Conservation (phyloP, 2,888 invertebrate species). For the Perdita meconis region DNA sequence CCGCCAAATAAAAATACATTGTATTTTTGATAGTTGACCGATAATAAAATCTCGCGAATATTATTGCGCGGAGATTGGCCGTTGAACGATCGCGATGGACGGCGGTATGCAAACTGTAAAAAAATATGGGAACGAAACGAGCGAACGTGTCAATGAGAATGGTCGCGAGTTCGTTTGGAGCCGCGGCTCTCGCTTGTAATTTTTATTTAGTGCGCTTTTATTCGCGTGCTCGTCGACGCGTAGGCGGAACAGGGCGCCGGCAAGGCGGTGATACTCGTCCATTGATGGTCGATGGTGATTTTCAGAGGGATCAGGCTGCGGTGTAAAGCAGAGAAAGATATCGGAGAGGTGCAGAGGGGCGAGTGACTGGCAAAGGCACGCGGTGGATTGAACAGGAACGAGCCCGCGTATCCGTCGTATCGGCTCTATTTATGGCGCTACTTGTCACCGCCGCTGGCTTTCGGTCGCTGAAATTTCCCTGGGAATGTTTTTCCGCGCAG, state of each 20-base stretch:
- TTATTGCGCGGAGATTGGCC: not conserved
- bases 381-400: slow-evolving; percentile 62
- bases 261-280: slow-evolving; percentile 51
- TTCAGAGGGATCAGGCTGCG: slow-evolving; percentile 54
- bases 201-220: slow-evolving; percentile 53
- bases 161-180: slow-evolving; percentile 23
- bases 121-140: too few relatives aligned
- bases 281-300: slow-evolving; percentile 63
- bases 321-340: slow-evolving; percentile 67
- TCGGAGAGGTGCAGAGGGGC: slow-evolving; percentile 34
- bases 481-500: slow-evolving; percentile 64
- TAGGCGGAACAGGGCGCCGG: slow-evolving; percentile 18
- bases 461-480: slow-evolving; percentile 68
- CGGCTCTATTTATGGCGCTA: slow-evolving; percentile 77
- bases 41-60: slow-evolving; percentile 9
- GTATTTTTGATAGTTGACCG: not conserved
- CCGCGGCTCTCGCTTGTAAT: slow-evolving; percentile 39
- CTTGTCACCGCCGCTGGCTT: slow-evolving; percentile 75
- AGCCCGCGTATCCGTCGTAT: slow-evolving; percentile 74
- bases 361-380: slow-evolving; percentile 54
- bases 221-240: slow-evolving; percentile 42
- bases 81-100: not conserved
- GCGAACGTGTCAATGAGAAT: too few relatives aligned
- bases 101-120: too few relatives aligned
- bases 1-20: not conserved